Evolutionary conservation across 2,888 invertebrate species (phyloP), one percentile per base, ranked within the genome.

Genomic region (Brachyptera putata): DNA sequence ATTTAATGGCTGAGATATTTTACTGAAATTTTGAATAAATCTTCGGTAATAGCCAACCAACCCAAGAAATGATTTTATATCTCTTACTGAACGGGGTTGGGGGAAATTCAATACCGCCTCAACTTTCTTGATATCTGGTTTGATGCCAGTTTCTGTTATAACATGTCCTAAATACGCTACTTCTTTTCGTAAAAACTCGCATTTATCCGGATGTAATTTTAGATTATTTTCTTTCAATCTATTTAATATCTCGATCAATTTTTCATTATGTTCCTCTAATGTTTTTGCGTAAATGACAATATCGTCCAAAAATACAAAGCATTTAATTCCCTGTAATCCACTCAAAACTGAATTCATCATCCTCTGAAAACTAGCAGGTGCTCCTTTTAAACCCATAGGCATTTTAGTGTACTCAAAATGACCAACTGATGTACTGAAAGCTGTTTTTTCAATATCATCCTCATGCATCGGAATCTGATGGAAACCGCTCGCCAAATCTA

Each of bases 281-380:
- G 53, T 62, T 18, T 34, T 21, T 14, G 61, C 56, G 26, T 61
- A 62, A 13, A 66, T 57, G 16, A 68, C 59, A 3, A 64, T 50
- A 57, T 67, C 64, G 43, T 66, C 64, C 13, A 66, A 22, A 57
- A 67, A 68, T n/a, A 66, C 63, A 2, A 66, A 57, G 34, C 65
- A 63, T 13, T 39, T 59, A 22, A 60, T 43, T 59, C 63, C 64
- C 34, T 64, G 58, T 16, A 65, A 58, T 24, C 63, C 65, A 5
- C 41, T 41, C 25, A 67, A 55, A 4, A 63, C 61, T 16, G 34
- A 48, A 37, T 67, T 65, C 65, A 68, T 68, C 16, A 64, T 57
- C 1, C 67, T 37, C 34, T 66, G 64, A 57, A 67, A 68, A 3
- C 65, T 67, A 13, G 64, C 61, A 5, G 65, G 66, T 7, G 66